Conservation (phyloP, 2,113 vertebrate species). For the Spermophilus dauricus region DNA sequence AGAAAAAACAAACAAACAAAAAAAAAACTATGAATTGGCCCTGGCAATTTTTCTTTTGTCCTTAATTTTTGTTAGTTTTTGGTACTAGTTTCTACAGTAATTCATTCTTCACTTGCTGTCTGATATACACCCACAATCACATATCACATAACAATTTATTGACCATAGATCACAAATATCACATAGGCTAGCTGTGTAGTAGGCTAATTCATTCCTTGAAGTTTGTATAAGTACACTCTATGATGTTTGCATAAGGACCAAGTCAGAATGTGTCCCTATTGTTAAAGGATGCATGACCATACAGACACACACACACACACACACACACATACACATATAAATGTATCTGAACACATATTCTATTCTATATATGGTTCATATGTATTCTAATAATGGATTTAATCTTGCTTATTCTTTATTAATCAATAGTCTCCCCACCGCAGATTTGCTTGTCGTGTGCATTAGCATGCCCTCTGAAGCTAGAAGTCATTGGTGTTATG, state of each 20-base stretch:
- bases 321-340: not conserved
- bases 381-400: not conserved
- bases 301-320: not conserved
- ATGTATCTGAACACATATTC: no score
- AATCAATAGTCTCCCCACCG: not conserved
- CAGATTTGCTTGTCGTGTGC: not conserved
- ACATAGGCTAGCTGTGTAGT: not conserved
- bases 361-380: not conserved
- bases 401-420: not conserved
- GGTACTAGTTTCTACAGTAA: not conserved
- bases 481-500: not conserved
- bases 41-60: not conserved
- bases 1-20: not conserved
- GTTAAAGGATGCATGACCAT: not conserved
- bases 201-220: not conserved
- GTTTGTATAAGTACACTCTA: not conserved
- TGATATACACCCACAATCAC: not conserved
- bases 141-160: not conserved
- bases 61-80: conserved; percentile 40
- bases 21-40: not conserved
- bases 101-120: not conserved
- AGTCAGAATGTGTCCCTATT: not conserved
- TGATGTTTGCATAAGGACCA: not conserved
- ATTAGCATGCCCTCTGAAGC: not conserved
- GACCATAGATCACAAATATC: not conserved